Evolutionary conservation across 2,888 invertebrate genomes (phyloP), one percentile per base, ranked within the genome.

Genomic region (Osedax frankpressi): DNA sequence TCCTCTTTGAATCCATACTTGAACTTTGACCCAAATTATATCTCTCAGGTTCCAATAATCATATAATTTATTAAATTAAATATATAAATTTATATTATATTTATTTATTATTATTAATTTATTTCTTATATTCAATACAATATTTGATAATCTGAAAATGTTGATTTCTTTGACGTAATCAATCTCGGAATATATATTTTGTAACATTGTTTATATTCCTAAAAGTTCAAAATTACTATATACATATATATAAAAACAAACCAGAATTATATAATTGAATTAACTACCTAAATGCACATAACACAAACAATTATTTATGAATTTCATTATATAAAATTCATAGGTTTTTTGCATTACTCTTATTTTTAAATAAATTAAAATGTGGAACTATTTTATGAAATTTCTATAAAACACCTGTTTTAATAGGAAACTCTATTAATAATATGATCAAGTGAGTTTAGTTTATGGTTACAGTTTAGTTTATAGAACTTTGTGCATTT

Each of bases 1-100:
- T n/a, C n/a, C n/a, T 72, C 72, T 63, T 24, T 30, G 25, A 86
- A 86, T 28, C 95, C 95, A 0, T 95, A 94, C 84, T 87, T 95
- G 80, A 94, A 94, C 86, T 92, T 93, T 85, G 93, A 95, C 85
- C 93, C 94, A 25, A 88, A 90, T 70, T 91, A 91, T 82, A 87
- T 94, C 79, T 90, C 91, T 63, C 89, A 89, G 81, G 89, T 90
- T 78, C 79, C 81, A 81, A 30, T 30, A 11, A 0, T 3, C 28
- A 68, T 73, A 3, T 28, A 2, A 25, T 68, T n/a, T 68, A 68
- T 6, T 2, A 27, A 19, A 25, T 2, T 11, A 25, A 68, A 68
- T 24, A 25, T n/a, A 3, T 68, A 27, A 3, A 24, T 1, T 6
- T 2, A 60, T 27, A 30, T 1, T 70, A 3, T 27, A 29, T 70